phyloP scores from a whole-genome alignment of 2,888 invertebrate genomes.

The Strigamia transsilvanica region DNA sequence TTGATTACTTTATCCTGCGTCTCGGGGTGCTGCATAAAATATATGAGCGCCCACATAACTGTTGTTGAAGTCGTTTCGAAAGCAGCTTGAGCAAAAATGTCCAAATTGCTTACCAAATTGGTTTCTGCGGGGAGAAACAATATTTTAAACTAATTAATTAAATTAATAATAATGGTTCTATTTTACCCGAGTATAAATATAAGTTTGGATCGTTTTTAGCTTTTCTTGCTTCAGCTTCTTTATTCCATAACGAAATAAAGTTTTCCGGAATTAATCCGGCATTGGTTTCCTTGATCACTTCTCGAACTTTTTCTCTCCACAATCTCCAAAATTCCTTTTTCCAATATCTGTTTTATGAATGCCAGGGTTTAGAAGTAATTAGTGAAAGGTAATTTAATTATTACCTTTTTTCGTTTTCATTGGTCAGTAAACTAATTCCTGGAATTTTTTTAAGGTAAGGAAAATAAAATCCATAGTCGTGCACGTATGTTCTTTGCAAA shows the following conservation, averaged over 20 bases:
- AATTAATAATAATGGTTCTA: not conserved
- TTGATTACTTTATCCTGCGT: slow-evolving; percentile 10
- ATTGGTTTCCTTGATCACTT: not conserved
- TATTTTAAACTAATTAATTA: not conserved
- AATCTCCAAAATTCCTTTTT: not conserved
- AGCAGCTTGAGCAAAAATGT: slow-evolving; percentile 2
- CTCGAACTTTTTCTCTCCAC: not conserved
- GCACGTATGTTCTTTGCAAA: not conserved
- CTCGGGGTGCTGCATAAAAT: slow-evolving; percentile 17
- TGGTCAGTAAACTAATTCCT: not conserved
- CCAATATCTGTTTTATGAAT: not conserved
- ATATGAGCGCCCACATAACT: slow-evolving; percentile 27
- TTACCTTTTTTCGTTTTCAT: slow-evolving; percentile 3
- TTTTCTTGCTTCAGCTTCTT: not conserved
- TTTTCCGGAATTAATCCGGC: not conserved
- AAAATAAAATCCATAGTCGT: slow-evolving; percentile 4
- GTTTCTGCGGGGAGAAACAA: not conserved
- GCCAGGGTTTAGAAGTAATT: not conserved
- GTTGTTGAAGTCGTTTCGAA: slow-evolving; percentile 47
- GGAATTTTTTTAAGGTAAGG: not conserved
- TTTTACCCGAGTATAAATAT: not conserved
- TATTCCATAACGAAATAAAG: not conserved
- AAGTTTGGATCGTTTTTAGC: not conserved
- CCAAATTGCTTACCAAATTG: slow-evolving; percentile 19
- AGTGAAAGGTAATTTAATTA: not conserved